A percentile compares a stretch with the other conserved stretches of the same genome.
phyloP scores from a whole-genome alignment of 2,888 invertebrate genomes.

The Euplagia quadripunctaria region DNA sequence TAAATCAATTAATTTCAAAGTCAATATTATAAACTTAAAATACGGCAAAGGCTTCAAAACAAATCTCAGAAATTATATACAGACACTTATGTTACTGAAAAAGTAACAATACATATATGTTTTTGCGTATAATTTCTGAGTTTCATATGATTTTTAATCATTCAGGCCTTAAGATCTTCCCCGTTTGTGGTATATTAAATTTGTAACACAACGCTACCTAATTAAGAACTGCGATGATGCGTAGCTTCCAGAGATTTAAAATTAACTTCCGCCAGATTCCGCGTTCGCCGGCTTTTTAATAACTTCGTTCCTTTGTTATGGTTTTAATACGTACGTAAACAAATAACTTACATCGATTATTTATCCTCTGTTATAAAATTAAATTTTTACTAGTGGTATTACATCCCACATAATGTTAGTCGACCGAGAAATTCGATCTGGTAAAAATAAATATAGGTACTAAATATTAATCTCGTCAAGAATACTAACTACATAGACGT shows the following conservation, averaged over 20 bases:
- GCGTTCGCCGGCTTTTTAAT: conserved; percentile 36
- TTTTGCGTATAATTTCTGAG: background rate
- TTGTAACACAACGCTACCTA: conserved; percentile 1
- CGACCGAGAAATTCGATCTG: too few species aligned
- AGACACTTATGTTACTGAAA: too few species aligned
- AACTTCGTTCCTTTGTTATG: conserved; percentile 29
- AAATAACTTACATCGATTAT: background rate
- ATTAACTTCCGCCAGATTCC: conserved; percentile 26
- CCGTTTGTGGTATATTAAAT: background rate
- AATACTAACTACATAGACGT: too few species aligned
- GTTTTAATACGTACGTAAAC: background rate
- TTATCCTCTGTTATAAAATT: background rate
- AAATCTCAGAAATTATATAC: background rate
- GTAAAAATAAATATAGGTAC: too few species aligned
- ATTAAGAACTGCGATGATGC: conserved; percentile 3
- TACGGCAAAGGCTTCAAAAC: background rate
- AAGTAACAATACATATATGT: background rate
- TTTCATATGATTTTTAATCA: background rate
- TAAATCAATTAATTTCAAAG: too few species aligned
- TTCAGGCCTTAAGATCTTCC: background rate
- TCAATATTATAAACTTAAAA: background rate
- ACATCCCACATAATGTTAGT: too few species aligned
- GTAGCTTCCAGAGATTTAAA: conserved; percentile 9
- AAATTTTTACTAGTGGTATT: too few species aligned
- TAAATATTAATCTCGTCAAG: too few species aligned